Base-by-base conservation (phyloP, 2,797 vertebrate species). In the Pristis pectinata region DNA sequence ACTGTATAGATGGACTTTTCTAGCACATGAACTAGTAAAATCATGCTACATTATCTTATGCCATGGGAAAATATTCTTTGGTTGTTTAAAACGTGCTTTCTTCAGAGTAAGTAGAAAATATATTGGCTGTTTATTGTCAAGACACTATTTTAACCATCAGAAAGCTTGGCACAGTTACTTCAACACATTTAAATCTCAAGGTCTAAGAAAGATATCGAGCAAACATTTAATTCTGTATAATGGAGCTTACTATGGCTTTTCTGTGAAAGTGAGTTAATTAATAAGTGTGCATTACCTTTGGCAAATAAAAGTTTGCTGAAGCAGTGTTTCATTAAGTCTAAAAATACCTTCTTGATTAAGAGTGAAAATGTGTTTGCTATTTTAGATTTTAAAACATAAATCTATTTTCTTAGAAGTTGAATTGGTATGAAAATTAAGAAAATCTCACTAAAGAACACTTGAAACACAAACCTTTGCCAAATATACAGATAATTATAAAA, bases 201-300 rank as follows among this genome's bases (percentile, higher is more conserved):
- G 70, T 34, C 41, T 53, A 41, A 92, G 13, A 76, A 34, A 94
- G 92, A 76, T 13, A 94, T n/a, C 70, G 19, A 74, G 70, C 92
- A 74, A 74, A 94, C 44, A 56, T 94, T 94, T 94, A 94, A 74
- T 74, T 74, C 44, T n/a, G 67, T 53, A 76, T 49, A 53, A 94
- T 76, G 70, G 76, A 94, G 44, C 74, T 11, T 15, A 74, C 67
- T 1, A 74, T 72, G 83, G 83, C 27, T 87, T 80, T 41, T 87
- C 24, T 30, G 49, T 87, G 83, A 70, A 49, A 93, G 44, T 74
- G 70, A 76, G 27, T 93, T 93, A 49, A 74, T 93, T 93, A 93
- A 74, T 64, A 93, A 49, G 41, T 93, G 64, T 93, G 91, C 91
- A 72, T 72, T 72, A 72, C 44, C 70, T 93, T 93, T 74, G 27